These are phyloP conservation scores for Paramormyrops hopkinsi DNA, from an alignment of 2,797 vertebrate species.

Conservation along the genomic window DNA sequence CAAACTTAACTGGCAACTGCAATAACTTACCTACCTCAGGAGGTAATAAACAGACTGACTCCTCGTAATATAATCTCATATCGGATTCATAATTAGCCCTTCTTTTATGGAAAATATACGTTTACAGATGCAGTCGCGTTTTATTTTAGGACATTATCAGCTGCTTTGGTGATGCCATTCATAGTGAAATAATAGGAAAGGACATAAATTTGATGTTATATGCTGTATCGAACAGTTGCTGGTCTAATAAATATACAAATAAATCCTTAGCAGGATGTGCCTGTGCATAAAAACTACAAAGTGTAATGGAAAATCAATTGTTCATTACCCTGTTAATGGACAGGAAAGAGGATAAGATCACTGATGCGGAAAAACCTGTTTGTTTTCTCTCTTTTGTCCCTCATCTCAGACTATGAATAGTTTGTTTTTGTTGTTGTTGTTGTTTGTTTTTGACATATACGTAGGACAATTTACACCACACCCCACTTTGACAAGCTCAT, in stretches of 20 bases:
- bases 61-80: neutral
- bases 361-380: neutral
- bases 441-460: neutral
- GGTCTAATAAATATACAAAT: constrained; percentile 16
- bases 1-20: neutral
- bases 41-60: neutral
- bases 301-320: constrained; percentile 32
- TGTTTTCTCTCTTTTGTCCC: neutral
- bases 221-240: neutral
- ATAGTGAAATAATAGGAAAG: neutral
- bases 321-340: constrained; percentile 33
- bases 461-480: neutral
- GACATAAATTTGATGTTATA: constrained; percentile 11
- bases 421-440: neutral
- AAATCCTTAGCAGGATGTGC: constrained; percentile 10
- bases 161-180: neutral
- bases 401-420: neutral
- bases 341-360: neutral
- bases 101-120: neutral
- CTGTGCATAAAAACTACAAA: constrained; percentile 19
- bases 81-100: neutral
- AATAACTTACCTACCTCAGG: neutral
- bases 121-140: neutral
- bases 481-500: neutral
- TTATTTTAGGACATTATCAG: neutral